phyloP scores from a whole-genome alignment of 2,888 invertebrate species.

The Cryptophagus acutangulus region DNA sequence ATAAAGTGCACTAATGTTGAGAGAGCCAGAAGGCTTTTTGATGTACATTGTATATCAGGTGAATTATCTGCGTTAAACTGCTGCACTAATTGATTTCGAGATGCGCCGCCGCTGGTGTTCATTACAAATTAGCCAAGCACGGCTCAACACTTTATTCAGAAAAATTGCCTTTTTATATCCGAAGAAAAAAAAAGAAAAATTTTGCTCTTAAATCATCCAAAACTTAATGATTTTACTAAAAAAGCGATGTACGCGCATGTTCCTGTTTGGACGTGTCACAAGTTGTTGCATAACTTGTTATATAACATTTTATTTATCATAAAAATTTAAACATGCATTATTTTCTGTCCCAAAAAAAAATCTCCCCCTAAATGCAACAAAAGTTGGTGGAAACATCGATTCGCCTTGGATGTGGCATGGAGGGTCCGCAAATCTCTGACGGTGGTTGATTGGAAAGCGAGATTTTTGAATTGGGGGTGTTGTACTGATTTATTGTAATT shows the following conservation, averaged over 20 bases:
- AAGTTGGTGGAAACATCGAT: slow-evolving; percentile 38
- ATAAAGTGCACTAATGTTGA: too few relatives aligned
- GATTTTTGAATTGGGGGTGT: slow-evolving; percentile 34
- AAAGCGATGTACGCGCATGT: too few relatives aligned
- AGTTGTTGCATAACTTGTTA: too few relatives aligned
- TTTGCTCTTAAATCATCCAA: too few relatives aligned
- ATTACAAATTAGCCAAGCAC: slow-evolving; percentile 27
- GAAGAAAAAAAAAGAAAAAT: too few relatives aligned
- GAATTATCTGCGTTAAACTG: slow-evolving; percentile 27
- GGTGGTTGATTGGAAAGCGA: slow-evolving; percentile 20
- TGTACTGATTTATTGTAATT: slow-evolving; percentile 46
- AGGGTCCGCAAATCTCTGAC: too few relatives aligned
- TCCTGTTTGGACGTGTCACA: too few relatives aligned
- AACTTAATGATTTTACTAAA: too few relatives aligned
- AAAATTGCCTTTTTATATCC: too few relatives aligned
- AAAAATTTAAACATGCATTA: not conserved
- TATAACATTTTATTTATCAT: not conserved
- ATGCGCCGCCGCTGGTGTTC: slow-evolving; percentile 25
- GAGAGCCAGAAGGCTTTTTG: slow-evolving; percentile 18
- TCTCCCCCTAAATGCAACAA: slow-evolving; percentile 22
- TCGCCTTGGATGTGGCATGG: slow-evolving; percentile 38
- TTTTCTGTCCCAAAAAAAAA: not conserved
- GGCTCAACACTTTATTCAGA: slow-evolving; percentile 25
- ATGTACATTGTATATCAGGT: slow-evolving; percentile 13
- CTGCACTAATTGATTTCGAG: slow-evolving; percentile 26